phyloP scores from a whole-genome alignment of 2,113 vertebrate genomes.

The Rana temporaria region DNA sequence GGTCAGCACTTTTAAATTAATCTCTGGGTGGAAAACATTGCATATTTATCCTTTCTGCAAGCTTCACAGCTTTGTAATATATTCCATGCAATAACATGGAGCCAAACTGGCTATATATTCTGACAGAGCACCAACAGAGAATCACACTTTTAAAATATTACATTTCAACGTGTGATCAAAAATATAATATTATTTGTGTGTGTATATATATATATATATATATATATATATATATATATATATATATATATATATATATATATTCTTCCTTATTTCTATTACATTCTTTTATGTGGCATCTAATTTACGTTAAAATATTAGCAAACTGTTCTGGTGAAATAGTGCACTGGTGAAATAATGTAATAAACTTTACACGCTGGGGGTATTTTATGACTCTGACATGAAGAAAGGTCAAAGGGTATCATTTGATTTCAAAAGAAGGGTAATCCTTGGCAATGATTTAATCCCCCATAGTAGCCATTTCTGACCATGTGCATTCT shows the following conservation, averaged over 20 bases:
- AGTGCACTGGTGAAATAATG: no score
- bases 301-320: no score
- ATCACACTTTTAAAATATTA: background rate
- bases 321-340: no score
- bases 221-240: background rate
- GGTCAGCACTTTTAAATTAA: constrained; percentile 57
- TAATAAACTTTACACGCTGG: no score
- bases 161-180: background rate
- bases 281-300: background rate
- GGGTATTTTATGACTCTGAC: background rate
- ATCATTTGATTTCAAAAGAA: background rate
- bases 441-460: background rate
- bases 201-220: no score
- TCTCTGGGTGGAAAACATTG: constrained; percentile 53
- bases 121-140: background rate
- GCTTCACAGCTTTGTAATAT: constrained; percentile 34
- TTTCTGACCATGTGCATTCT: background rate
- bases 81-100: constrained; percentile 50
- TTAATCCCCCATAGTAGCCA: background rate
- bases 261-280: background rate
- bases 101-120: background rate
- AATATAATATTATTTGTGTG: background rate
- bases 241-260: background rate
- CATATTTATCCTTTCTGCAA: constrained; percentile 50
- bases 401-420: background rate